A percentile compares a stretch with the other conserved stretches of the same genome.
phyloP scores from a whole-genome alignment of 2,797 vertebrate genomes.

The Megaceryle alcyon region DNA sequence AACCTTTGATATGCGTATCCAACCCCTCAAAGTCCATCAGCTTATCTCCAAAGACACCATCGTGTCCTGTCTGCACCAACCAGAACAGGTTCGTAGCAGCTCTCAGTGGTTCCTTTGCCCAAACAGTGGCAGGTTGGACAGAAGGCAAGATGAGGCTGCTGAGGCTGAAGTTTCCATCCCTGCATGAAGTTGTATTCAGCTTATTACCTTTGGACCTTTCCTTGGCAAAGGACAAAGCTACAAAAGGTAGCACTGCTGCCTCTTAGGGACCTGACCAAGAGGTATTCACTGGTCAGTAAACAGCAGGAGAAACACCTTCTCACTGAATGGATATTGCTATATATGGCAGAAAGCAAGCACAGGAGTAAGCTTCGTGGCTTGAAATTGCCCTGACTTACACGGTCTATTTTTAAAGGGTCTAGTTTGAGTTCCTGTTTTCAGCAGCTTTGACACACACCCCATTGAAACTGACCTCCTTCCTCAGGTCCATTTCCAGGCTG shows the following conservation, averaged over 20 bases:
- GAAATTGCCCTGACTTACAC: slow-evolving; percentile 33
- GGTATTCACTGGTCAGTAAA: neutral
- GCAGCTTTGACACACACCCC: slow-evolving; percentile 14
- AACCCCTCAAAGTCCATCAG: neutral
- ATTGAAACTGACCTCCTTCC: slow-evolving; percentile 48
- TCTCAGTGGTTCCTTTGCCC: neutral
- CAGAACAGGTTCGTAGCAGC: neutral
- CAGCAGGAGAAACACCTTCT: slow-evolving; percentile 18
- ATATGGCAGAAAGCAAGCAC: slow-evolving; percentile 50
- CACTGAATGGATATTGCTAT: slow-evolving; percentile 48
- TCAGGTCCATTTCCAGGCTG: slow-evolving; percentile 33
- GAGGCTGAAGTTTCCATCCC: neutral
- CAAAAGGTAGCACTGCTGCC: neutral
- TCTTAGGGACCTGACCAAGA: slow-evolving; percentile 1
- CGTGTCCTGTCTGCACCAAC: accelerated
- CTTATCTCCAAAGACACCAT: neutral
- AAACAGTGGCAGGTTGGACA: neutral
- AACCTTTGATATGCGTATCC: neutral
- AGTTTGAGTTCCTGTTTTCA: slow-evolving; percentile 49
- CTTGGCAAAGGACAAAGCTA: neutral
- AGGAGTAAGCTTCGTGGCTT: slow-evolving; percentile 39
- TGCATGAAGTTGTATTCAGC: neutral
- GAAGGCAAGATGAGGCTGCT: neutral
- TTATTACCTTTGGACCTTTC: neutral
- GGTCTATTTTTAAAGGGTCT: slow-evolving; percentile 55